A percentile compares a stretch with the other conserved stretches of the same genome.
These are phyloP conservation scores for Cromileptes altivelis DNA, from an alignment of 2,113 vertebrate genomes.

Conservation along the genomic window DNA sequence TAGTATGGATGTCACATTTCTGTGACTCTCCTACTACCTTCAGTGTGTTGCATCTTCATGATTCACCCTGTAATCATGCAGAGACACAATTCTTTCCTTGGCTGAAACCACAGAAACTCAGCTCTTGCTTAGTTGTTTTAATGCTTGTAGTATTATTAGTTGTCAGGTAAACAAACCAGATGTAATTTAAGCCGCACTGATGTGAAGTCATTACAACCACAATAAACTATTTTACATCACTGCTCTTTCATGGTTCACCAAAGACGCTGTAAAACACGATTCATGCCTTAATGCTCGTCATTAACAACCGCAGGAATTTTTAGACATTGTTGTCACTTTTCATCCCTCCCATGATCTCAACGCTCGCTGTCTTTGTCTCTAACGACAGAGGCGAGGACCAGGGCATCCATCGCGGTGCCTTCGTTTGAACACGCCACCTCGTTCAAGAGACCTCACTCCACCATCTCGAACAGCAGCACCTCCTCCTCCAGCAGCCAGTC, in stretches of 20 bases:
- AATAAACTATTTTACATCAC: neutral
- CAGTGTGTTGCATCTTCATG: neutral
- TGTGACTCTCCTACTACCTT: neutral
- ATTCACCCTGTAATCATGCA: slow-evolving; percentile 1
- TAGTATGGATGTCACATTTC: neutral
- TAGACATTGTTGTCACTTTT: neutral
- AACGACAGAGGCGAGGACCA: slow-evolving; percentile 78
- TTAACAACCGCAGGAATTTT: slow-evolving; percentile 6
- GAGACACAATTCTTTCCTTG: neutral
- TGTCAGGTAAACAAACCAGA: slow-evolving; percentile 15
- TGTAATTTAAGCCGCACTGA: neutral
- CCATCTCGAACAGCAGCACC: slow-evolving; percentile 90
- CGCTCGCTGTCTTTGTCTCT: slow-evolving; percentile 18
- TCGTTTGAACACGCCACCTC: slow-evolving; percentile 82
- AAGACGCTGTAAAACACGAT: neutral
- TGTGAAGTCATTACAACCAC: slow-evolving; percentile 4
- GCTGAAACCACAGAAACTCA: slow-evolving; percentile 5
- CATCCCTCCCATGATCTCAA: neutral
- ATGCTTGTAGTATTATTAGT: neutral
- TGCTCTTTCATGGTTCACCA: slow-evolving; percentile 2
- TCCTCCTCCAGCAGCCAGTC: slow-evolving; percentile 89
- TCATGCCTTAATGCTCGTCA: neutral
- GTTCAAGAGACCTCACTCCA: slow-evolving; percentile 89
- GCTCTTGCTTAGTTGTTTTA: slow-evolving; percentile 1
- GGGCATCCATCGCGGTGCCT: slow-evolving; percentile 79